Conservation (phyloP, 2,888 invertebrate genomes). For the Leucophenga montana region DNA sequence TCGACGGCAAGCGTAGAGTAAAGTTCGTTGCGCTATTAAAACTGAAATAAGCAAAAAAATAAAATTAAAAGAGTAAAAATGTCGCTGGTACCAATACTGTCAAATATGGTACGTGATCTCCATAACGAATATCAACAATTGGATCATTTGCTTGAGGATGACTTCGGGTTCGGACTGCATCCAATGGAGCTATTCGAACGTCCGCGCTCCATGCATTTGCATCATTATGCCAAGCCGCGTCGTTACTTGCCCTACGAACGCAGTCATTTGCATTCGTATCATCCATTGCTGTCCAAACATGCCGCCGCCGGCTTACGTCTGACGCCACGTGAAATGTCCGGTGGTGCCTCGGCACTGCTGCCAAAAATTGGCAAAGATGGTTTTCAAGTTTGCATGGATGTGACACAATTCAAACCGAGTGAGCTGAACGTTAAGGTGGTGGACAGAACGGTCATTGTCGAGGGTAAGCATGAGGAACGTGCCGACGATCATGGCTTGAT, state of each 20-base stretch:
- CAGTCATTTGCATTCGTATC: slow-evolving; percentile 73
- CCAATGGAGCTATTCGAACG: slow-evolving; percentile 63
- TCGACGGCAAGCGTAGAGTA: not conserved
- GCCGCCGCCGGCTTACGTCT: slow-evolving; percentile 10
- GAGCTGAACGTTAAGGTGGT: slow-evolving; percentile 86
- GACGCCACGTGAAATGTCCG: slow-evolving; percentile 45
- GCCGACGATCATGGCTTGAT: slow-evolving; percentile 83
- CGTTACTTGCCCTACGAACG: slow-evolving; percentile 53
- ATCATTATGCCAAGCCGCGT: slow-evolving; percentile 47
- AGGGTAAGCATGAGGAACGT: slow-evolving; percentile 85
- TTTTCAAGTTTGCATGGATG: slow-evolving; percentile 83
- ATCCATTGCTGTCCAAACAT: slow-evolving; percentile 40
- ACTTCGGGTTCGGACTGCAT: slow-evolving; percentile 60
- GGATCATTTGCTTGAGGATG: slow-evolving; percentile 54
- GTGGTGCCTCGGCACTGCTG: slow-evolving; percentile 73
- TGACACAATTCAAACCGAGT: slow-evolving; percentile 85
- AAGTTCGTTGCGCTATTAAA: slow-evolving; percentile 32
- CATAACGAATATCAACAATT: slow-evolving; percentile 45
- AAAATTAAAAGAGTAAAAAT: slow-evolving; percentile 36
- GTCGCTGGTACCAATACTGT: slow-evolving; percentile 51
- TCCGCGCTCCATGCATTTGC: slow-evolving; percentile 53
- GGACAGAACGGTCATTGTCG: slow-evolving; percentile 81
- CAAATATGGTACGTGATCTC: slow-evolving; percentile 52
- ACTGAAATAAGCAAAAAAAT: slow-evolving; percentile 36
- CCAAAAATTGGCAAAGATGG: slow-evolving; percentile 77